These are phyloP conservation scores for Oncorhynchus masou DNA, from an alignment of 2,113 vertebrate genomes.

Conservation along the genomic window DNA sequence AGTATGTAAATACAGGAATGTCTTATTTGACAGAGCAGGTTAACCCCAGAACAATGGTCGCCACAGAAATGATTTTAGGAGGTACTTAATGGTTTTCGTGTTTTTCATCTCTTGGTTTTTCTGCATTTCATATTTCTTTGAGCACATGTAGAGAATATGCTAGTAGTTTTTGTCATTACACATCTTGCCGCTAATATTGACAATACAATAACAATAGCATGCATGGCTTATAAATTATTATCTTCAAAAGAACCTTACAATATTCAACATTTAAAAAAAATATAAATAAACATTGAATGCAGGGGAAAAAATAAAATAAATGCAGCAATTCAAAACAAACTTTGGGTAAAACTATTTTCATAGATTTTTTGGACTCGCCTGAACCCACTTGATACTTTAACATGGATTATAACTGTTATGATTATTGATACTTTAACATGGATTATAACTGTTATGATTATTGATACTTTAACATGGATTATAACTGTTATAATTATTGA, in stretches of 20 bases:
- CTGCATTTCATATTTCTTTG: not conserved
- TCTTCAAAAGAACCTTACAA: not conserved
- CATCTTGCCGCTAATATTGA: not conserved
- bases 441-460: too few species aligned
- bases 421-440: too few species aligned
- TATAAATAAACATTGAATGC: not conserved
- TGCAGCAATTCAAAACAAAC: not conserved
- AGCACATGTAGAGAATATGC: not conserved
- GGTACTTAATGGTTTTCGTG: not conserved
- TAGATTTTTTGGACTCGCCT: not conserved
- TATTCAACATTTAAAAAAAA: not conserved
- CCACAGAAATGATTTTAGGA: not conserved
- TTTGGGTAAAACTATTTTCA: conserved; percentile 4
- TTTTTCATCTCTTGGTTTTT: too few species aligned
- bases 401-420: too few species aligned
- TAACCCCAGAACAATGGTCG: conserved; percentile 19
- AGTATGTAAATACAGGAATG: conserved; percentile 11
- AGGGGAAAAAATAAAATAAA: not conserved
- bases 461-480: too few species aligned
- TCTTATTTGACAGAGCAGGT: conserved; percentile 2
- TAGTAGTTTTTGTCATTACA: not conserved
- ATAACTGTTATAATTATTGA: too few species aligned
- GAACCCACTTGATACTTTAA: not conserved
- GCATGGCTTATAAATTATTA: too few species aligned
- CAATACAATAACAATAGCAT: too few species aligned